A percentile compares a stretch with the other conserved stretches of the same genome.
Conservation (phyloP, 2,888 invertebrate species). For the Tetrapedia diversipes region DNA sequence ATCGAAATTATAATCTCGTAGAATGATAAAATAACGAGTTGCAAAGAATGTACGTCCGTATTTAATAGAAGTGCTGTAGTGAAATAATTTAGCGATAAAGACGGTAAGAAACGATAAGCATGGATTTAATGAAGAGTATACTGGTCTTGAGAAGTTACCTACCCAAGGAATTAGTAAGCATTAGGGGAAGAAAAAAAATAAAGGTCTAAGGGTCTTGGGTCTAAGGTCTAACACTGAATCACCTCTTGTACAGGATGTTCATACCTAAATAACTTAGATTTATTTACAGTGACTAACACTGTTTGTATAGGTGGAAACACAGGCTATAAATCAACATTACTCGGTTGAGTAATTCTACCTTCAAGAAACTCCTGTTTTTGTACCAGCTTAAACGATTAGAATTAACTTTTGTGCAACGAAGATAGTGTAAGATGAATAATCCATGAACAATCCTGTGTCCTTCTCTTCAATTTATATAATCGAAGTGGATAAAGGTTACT, state of each 20-base stretch:
- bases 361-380: neutral
- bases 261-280: neutral
- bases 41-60: neutral
- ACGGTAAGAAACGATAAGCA: neutral
- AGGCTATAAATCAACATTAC: neutral
- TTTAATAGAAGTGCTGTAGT: neutral
- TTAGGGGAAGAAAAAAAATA: neutral
- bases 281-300: conserved; percentile 11
- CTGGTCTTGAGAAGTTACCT: neutral
- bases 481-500: neutral
- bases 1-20: neutral
- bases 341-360: neutral
- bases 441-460: neutral
- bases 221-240: conserved; percentile 4
- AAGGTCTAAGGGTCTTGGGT: neutral
- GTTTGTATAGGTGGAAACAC: neutral
- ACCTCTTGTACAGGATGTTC: neutral
- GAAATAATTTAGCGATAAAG: neutral
- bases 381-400: neutral
- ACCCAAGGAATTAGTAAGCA: neutral
- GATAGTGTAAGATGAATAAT: neutral
- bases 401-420: neutral
- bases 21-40: neutral
- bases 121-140: neutral
- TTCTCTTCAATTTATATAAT: too few relatives aligned